Conservation (phyloP, 2,888 invertebrate genomes). For the Polymixis lichenea region DNA sequence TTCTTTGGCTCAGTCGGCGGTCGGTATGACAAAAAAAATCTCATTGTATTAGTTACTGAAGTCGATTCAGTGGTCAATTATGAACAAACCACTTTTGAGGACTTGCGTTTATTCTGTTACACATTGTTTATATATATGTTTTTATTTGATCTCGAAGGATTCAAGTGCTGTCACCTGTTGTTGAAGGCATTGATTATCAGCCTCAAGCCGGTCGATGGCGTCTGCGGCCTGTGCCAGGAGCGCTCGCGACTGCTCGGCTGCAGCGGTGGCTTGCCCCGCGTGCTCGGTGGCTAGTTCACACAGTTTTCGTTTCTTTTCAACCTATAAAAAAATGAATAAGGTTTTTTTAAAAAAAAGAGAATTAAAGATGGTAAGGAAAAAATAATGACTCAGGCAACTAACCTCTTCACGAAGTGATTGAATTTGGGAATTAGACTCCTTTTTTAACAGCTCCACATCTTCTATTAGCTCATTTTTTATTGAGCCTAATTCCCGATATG, state of each 20-base stretch:
- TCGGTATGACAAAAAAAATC: too few relatives aligned
- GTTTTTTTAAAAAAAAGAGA: background rate
- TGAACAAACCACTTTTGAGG: too few relatives aligned
- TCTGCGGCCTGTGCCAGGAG: slow-evolving; percentile 82
- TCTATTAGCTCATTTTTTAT: slow-evolving; percentile 87
- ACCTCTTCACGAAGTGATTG: slow-evolving; percentile 85
- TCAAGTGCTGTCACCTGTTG: slow-evolving; percentile 76
- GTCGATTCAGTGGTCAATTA: too few relatives aligned
- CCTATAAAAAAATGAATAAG: slow-evolving; percentile 67
- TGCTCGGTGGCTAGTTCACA: slow-evolving; percentile 84
- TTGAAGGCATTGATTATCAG: slow-evolving; percentile 81
- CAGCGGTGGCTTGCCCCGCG: slow-evolving; percentile 83
- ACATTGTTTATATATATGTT: too few relatives aligned
- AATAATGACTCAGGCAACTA: slow-evolving; percentile 39
- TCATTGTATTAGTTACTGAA: too few relatives aligned
- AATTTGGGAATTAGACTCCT: slow-evolving; percentile 85
- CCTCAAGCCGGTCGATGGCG: slow-evolving; percentile 81
- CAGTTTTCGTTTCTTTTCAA: slow-evolving; percentile 82
- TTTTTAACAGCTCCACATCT: slow-evolving; percentile 86
- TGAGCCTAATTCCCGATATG: slow-evolving; percentile 86
- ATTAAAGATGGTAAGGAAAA: background rate
- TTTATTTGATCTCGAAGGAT: background rate
- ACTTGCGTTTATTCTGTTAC: too few relatives aligned
- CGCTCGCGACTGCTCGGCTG: slow-evolving; percentile 84
- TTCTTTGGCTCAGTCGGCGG: too few relatives aligned